Conservation (phyloP, 2,797 vertebrate genomes). For the Micropoecilia bifurca region DNA sequence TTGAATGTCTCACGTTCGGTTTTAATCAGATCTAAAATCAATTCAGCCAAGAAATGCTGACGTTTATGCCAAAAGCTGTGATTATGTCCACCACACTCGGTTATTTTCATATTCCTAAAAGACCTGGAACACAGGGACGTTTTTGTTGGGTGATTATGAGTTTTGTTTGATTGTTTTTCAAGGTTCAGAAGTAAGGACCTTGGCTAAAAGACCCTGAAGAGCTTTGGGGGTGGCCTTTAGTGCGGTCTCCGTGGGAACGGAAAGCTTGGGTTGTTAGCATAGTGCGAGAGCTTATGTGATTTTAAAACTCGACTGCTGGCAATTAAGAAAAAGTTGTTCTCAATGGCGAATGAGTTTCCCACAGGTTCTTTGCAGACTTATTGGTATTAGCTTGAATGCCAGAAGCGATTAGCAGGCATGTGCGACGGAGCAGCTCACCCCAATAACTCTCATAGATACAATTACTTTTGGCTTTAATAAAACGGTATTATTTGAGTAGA, state of each 20-base stretch:
- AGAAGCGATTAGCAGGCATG: conserved; percentile 79
- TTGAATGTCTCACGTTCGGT: conserved; percentile 20
- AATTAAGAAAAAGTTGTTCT: conserved; percentile 63
- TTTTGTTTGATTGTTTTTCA: conserved; percentile 44
- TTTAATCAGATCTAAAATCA: conserved; percentile 11
- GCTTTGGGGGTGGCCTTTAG: conserved; percentile 36
- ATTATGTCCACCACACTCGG: background rate
- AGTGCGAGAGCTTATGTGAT: conserved; percentile 59
- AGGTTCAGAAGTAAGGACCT: conserved; percentile 30
- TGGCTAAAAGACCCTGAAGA: conserved; percentile 42
- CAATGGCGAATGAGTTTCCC: conserved; percentile 72
- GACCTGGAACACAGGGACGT: background rate
- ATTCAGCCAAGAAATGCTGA: background rate
- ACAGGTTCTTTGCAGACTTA: conserved; percentile 74
- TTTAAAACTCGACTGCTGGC: conserved; percentile 57
- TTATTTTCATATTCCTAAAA: conserved; percentile 6
- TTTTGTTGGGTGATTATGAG: conserved; percentile 18
- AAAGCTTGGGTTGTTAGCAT: conserved; percentile 35
- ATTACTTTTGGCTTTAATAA: conserved; percentile 36
- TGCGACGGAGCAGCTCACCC: conserved; percentile 63
- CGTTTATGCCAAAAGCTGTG: conserved; percentile 15
- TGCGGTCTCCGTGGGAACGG: conserved; percentile 55
- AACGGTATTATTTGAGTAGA: conserved; percentile 10
- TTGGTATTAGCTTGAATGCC: conserved; percentile 77
- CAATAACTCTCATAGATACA: conserved; percentile 51